Percentiles rank a stretch among this genome's conserved stretches.
Evolutionary conservation across 1,140 invertebrate species (phyloP).

Genomic region (Zaprionus tsacasi): DNA sequence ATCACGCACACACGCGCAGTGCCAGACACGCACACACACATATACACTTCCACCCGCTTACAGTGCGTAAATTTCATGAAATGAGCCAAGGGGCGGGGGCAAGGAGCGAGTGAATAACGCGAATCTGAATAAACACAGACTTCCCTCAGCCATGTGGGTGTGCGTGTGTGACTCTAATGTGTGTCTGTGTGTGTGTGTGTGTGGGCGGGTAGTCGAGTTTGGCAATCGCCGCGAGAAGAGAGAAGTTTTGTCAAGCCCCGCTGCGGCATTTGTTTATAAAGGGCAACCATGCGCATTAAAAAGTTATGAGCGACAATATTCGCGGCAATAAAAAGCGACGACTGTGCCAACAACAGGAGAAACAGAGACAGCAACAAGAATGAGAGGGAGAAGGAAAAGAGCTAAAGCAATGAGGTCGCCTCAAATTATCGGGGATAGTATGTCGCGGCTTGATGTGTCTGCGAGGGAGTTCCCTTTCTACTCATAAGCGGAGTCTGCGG

Average conservation of each 20-base stretch:
- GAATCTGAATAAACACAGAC: constrained; percentile 25
- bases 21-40: constrained; percentile 10
- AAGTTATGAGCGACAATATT: constrained; percentile 65
- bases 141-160: not conserved
- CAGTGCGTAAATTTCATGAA: constrained; percentile 50
- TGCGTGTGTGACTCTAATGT: not conserved
- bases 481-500: constrained; percentile 8
- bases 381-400: no score
- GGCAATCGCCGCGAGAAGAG: constrained; percentile 27
- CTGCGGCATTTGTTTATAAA: constrained; percentile 41
- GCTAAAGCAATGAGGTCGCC: constrained; percentile 4
- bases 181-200: constrained; percentile 6
- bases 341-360: not conserved
- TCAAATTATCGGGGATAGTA: constrained; percentile 35
- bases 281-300: constrained; percentile 50
- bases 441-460: not conserved
- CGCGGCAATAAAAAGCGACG: constrained; percentile 54
- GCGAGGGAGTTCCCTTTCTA: not conserved
- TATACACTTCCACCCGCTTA: constrained; percentile 2
- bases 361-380: not conserved
- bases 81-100: constrained; percentile 24
- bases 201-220: constrained; percentile 3
- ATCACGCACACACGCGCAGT: constrained; percentile 11
- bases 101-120: constrained; percentile 32
- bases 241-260: constrained; percentile 41